Percentiles rank a stretch among this genome's conserved stretches.
These are phyloP conservation scores for Thereva unica DNA, from an alignment of 2,888 invertebrate species.

Conservation along the genomic window DNA sequence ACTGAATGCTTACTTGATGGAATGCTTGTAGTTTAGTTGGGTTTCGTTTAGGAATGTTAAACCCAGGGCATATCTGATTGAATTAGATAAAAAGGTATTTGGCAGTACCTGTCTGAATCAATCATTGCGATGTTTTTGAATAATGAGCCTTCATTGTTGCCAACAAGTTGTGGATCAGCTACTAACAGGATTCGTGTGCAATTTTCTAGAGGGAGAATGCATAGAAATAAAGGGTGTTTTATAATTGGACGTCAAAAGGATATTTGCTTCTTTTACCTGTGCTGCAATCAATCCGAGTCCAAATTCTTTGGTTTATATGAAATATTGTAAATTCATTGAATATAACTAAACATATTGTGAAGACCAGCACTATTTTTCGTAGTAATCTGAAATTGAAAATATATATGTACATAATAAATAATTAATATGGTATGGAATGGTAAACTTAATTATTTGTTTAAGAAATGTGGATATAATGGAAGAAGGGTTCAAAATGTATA, in stretches of 20 bases:
- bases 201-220: constrained; percentile 50
- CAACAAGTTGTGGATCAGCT: constrained; percentile 93
- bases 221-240: constrained; percentile 19
- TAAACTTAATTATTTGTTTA: too few species aligned
- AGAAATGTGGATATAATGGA: too few species aligned
- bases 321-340: too few species aligned
- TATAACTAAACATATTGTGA: too few species aligned
- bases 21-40: neutral
- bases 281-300: too few species aligned
- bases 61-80: neutral
- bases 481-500: too few species aligned
- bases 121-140: constrained; percentile 75
- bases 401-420: too few species aligned
- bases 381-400: too few species aligned
- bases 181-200: constrained; percentile 73
- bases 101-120: constrained; percentile 82
- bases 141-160: constrained; percentile 71
- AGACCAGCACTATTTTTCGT: too few species aligned
- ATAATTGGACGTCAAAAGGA: neutral
- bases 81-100: neutral
- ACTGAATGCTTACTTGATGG: constrained; percentile 10
- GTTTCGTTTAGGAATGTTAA: constrained; percentile 1
- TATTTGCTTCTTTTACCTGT: too few species aligned
- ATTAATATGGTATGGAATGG: too few species aligned
- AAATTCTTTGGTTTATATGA: too few species aligned